phyloP scores from a whole-genome alignment of 2,797 vertebrate species.

The Crocodylus rhombifer region DNA sequence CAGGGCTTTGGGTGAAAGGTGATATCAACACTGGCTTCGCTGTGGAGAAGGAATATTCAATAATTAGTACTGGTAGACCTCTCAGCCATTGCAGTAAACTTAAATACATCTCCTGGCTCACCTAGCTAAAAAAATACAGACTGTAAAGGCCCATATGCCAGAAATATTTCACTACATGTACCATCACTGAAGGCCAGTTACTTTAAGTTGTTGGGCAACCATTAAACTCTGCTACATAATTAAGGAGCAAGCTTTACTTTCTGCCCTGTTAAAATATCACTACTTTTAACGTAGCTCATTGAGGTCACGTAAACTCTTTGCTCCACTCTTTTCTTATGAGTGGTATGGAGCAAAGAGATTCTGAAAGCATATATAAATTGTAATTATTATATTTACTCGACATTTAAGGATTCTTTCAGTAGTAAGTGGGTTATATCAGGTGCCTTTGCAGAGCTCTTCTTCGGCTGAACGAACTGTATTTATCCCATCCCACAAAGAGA shows the following conservation, averaged over 20 bases:
- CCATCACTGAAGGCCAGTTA: neutral
- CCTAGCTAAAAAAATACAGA: conserved; percentile 37
- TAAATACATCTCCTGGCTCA: conserved; percentile 67
- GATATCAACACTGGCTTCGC: conserved; percentile 44
- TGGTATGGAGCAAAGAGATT: neutral
- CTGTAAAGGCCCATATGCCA: conserved; percentile 47
- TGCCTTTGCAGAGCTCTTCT: neutral
- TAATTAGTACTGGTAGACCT: conserved; percentile 51
- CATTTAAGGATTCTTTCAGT: neutral
- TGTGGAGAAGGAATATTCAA: conserved; percentile 54
- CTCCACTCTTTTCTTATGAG: neutral
- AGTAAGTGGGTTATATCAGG: neutral
- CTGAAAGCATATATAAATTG: accelerated
- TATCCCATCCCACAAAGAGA: neutral
- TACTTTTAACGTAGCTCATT: accelerated
- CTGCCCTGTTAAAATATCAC: neutral
- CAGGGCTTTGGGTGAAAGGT: neutral
- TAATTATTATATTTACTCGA: neutral
- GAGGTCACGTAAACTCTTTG: neutral
- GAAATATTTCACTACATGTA: conserved; percentile 22
- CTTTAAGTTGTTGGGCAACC: neutral
- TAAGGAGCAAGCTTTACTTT: neutral
- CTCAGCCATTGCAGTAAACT: conserved; percentile 60
- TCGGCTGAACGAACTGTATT: neutral
- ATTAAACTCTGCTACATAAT: neutral